Base-by-base conservation (phyloP, 2,797 vertebrate genomes). In the Coregonus ussuriensis region DNA sequence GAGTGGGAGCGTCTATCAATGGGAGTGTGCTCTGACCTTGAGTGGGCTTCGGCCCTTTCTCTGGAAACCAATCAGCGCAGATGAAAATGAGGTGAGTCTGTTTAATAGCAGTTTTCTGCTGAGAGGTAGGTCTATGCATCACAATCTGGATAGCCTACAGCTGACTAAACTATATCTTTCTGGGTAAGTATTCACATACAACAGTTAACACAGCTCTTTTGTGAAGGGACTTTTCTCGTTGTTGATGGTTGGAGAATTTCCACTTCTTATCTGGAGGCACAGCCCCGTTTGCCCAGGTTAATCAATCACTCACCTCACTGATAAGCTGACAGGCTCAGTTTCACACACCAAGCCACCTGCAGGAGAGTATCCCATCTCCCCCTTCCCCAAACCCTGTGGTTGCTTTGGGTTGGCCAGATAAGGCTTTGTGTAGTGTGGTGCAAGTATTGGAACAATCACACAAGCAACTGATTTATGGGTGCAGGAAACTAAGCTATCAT, bases 1-100 rank as follows among this genome's bases (percentile, higher is more conserved):
- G 70, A 79, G 79, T 75, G 74, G 11, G 41, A 75, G 47, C 3
- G 74, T 78, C 63, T 84, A 84, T 81, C 74, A 81, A 74, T 72
- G n/a, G 21, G 59, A 77, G 78, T 35, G 72, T 63, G 76, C 25
- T 67, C 76, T 87, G 86, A 90, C 86, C 87, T 89, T 88, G 84
- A 85, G 74, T 79, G 67, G 82, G 75, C 69, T 52, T 73, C 37
- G 59, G 76, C 54, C 59, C 18, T 82, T 53, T 81, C 82, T 81
- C 35, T 74, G 83, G 77, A 83, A 77, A 33, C 77, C 83, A 85
- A 87, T 89, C 86, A 78, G 77, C 75, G 72, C 68, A 47, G 21
- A 16, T 69, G 33, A 29, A 74, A 5, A 53, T 73, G 18, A 21
- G 52, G 41, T 11, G 9, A 47, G 41, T 47, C 59, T 29, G 14